Conservation (phyloP, 30 jellyfish, hydroid and myxozoan genomes). For the Rhopilema esculentum region DNA sequence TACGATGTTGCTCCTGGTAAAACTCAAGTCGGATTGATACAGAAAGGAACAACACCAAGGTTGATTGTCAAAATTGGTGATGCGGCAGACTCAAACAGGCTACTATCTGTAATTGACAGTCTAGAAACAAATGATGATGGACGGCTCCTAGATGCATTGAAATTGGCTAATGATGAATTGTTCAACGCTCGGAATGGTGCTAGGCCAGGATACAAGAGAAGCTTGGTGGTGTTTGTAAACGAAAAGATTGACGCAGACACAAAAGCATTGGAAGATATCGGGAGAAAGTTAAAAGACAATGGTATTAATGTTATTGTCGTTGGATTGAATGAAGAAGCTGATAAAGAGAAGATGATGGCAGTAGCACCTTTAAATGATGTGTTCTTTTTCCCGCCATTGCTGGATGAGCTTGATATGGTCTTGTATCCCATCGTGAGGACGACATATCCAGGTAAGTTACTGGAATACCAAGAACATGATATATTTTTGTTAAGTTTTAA, state of each 20-base stretch:
- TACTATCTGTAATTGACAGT: not conserved
- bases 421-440: constrained; percentile 65
- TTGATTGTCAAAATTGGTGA: constrained; percentile 50
- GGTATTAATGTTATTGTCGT: constrained; percentile 70
- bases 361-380: constrained; percentile 60
- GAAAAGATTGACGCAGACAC: constrained; percentile 14
- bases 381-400: constrained; percentile 74
- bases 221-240: constrained; percentile 62
- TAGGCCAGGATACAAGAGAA: constrained; percentile 67
- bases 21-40: constrained; percentile 76
- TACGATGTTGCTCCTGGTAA: constrained; percentile 64
- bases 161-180: constrained; percentile 20
- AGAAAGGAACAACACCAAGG: constrained; percentile 40
- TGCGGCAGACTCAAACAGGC: not conserved
- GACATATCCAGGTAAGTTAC: constrained; percentile 63
- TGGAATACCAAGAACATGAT: too few species aligned
- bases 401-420: constrained; percentile 56
- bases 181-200: constrained; percentile 73
- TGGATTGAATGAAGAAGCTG: constrained; percentile 63
- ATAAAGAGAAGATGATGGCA: constrained; percentile 7
- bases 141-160: constrained; percentile 19
- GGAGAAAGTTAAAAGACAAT: constrained; percentile 24
- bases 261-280: constrained; percentile 33
- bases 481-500: too few species aligned
- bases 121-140: constrained; percentile 12